phyloP scores from a whole-genome alignment of 2,888 invertebrate genomes.

The Lamellibrachia satsuma region DNA sequence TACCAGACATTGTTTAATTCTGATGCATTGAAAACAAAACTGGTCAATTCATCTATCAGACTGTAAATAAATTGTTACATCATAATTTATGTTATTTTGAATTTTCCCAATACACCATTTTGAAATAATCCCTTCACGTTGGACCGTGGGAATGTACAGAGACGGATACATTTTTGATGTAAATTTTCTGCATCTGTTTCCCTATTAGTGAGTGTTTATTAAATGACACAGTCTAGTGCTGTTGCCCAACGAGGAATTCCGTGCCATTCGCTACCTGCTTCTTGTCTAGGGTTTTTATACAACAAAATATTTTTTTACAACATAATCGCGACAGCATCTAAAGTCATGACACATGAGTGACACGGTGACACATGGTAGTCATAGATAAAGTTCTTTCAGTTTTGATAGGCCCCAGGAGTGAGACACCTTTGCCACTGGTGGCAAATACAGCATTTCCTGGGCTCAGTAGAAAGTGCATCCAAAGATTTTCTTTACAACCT shows the following conservation, averaged over 20 bases:
- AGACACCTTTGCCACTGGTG: not conserved
- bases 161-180: conserved; percentile 6
- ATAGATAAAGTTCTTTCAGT: not conserved
- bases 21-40: no score
- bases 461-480: not conserved
- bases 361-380: not conserved
- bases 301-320: not conserved
- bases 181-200: not conserved
- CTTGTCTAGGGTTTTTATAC: not conserved
- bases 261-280: not conserved
- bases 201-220: not conserved
- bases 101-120: not conserved
- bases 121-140: not conserved
- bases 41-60: no score
- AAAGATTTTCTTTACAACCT: no score
- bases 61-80: no score
- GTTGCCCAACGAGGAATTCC: not conserved
- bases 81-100: not conserved
- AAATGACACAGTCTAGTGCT: conserved; percentile 6
- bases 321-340: not conserved
- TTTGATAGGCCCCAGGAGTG: not conserved
- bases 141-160: not conserved
- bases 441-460: not conserved
- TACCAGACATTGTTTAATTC: no score
- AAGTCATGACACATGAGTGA: not conserved